Evolutionary conservation across 2,797 vertebrate species (phyloP).

Genomic region (Molothrus ater): DNA sequence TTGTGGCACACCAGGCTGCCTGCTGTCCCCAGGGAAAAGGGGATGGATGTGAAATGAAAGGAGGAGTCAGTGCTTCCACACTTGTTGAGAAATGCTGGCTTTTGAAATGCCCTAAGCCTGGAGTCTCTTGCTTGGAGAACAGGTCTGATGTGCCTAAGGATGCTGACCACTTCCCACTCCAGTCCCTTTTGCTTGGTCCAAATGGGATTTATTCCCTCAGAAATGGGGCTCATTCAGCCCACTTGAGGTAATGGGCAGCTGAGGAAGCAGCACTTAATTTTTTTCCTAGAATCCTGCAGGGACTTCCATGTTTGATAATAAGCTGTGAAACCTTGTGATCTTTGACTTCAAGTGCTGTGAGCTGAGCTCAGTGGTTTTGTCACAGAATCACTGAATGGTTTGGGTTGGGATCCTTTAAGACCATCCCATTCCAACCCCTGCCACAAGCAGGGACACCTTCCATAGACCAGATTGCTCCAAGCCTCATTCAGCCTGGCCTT

Average conservation of each 20-base stretch:
- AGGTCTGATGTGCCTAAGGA: background rate
- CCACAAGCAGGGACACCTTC: background rate
- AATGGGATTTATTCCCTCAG: background rate
- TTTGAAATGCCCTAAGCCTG: background rate
- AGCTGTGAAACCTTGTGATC: background rate
- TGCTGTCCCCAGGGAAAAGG: background rate
- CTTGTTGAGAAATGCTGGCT: background rate
- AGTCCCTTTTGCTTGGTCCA: no score
- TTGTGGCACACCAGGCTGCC: background rate
- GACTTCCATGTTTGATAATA: background rate
- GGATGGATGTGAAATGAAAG: background rate
- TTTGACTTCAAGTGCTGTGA: background rate
- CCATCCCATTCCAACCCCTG: background rate
- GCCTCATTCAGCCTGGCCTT: background rate
- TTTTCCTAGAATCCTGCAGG: background rate
- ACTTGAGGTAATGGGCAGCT: background rate
- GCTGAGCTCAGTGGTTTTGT: background rate
- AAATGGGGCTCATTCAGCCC: background rate
- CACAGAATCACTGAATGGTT: background rate
- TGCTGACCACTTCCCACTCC: background rate
- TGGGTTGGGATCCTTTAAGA: background rate
- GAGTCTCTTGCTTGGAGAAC: background rate
- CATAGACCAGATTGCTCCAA: background rate
- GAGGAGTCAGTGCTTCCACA: background rate
- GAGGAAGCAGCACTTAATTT: background rate